Evolutionary conservation across 2,888 invertebrate genomes (phyloP).

Genomic region (Apodemia zela): DNA sequence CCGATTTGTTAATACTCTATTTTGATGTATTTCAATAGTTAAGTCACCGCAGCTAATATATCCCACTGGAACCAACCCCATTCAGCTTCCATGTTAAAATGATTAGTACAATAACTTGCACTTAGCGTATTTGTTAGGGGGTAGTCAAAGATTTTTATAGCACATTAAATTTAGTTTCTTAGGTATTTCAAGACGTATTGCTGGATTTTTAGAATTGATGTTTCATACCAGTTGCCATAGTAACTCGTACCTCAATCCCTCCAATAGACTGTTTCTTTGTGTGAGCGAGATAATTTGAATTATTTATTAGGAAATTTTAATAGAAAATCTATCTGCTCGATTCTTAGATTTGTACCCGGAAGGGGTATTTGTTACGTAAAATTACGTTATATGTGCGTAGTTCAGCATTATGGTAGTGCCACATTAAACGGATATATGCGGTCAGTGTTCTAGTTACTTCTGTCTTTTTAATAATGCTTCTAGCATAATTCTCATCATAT

Average conservation of each 20-base stretch:
- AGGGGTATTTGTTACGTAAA: not conserved
- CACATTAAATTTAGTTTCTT: conserved; percentile 21
- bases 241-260: conserved; percentile 10
- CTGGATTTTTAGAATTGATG: conserved; percentile 10
- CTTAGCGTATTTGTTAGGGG: conserved; percentile 43
- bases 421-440: not conserved
- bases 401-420: not conserved
- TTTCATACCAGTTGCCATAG: conserved; percentile 16
- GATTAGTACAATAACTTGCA: conserved; percentile 68
- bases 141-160: conserved; percentile 44
- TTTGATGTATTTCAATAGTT: conserved; percentile 1
- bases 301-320: conserved; percentile 35
- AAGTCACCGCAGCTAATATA: conserved; percentile 18
- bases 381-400: not conserved
- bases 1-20: not conserved
- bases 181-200: not conserved
- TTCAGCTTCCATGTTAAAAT: conserved; percentile 49
- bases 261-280: conserved; percentile 15
- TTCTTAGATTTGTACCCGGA: not conserved
- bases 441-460: not conserved
- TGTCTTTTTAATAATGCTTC: not conserved
- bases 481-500: not conserved
- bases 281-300: conserved; percentile 31
- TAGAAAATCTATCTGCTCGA: conserved; percentile 20
- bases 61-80: conserved; percentile 46